phyloP scores from a whole-genome alignment of 2,797 vertebrate genomes.

The Prionace glauca region DNA sequence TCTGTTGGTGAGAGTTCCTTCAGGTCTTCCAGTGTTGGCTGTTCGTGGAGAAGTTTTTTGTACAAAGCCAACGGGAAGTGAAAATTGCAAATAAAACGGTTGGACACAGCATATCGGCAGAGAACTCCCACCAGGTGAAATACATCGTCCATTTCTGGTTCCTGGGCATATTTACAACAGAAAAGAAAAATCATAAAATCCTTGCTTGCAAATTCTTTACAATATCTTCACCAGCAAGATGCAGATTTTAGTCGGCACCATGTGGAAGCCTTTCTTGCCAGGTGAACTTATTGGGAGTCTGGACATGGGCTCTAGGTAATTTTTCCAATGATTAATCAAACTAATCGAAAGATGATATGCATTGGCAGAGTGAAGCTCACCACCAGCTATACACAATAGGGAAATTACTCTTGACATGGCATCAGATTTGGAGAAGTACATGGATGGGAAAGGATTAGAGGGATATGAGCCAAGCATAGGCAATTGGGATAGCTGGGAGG shows the following conservation, averaged over 20 bases:
- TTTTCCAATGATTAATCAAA: too few relatives aligned
- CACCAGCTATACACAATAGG: too few relatives aligned
- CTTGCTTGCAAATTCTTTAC: neutral
- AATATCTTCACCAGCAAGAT: neutral
- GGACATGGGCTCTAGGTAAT: too few relatives aligned
- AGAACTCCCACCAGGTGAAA: conserved; percentile 48
- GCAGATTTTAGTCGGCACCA: neutral
- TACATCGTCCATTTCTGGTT: neutral
- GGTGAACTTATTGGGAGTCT: neutral
- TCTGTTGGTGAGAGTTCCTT: conserved; percentile 53
- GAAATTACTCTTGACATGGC: too few relatives aligned
- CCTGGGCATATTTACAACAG: conserved; percentile 41
- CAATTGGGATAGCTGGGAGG: too few relatives aligned
- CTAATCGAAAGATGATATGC: too few relatives aligned
- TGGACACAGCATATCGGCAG: conserved; percentile 54
- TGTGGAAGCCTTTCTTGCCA: neutral
- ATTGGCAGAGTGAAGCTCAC: too few relatives aligned
- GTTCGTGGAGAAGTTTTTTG: conserved; percentile 53
- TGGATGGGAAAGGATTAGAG: too few relatives aligned
- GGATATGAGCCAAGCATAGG: too few relatives aligned
- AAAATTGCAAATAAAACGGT: neutral
- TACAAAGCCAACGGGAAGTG: conserved; percentile 54
- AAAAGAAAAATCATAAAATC: neutral
- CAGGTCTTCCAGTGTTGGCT: conserved; percentile 52
- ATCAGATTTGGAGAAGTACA: too few relatives aligned